Evolutionary conservation across 2,888 invertebrate species (phyloP), one percentile per base, ranked within the genome.

Genomic region (Lucinisca nassula): DNA sequence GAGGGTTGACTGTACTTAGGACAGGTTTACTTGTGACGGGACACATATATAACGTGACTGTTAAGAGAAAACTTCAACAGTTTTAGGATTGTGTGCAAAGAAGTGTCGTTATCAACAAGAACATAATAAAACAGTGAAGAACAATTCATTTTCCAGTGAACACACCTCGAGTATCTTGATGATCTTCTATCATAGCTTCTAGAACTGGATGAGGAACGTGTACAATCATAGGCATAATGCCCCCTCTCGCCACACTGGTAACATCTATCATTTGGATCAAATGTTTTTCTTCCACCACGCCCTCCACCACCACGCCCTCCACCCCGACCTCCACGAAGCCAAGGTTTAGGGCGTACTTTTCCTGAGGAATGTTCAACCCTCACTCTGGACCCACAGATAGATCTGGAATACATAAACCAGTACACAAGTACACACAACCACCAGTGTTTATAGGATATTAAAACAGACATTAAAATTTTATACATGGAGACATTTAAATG

Each of bases 201-300:
- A 17, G 67, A 67, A 32, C 35, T 35, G 6, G 35, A 4, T 21
- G 12, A 8, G 12, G 67, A 67, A 21, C 35, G 17, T 35, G 67
- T 35, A 96, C 99, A 99, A 96, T 99, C 98, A 92, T 99, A 97
- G 78, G 99, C 99, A 96, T 98, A 99, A 96, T 99, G 99, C 12
- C 99, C 99, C 90, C 98, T 97, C 94, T 98, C 98, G 51, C 99
- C 99, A 96, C 99, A 99, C 95, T 99, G 98, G 95, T 99, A 99
- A 96, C 99, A 99, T 88, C 98, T 98, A 97, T 99, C 99, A 94
- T 98, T 98, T 14, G 98, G 98, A 92, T 98, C 98, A 95, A 98
- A 98, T 30, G 98, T 98, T 75, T 98, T 90, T 14, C 94, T 67
- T 51, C 87, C 84, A 30, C 91, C 86, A 17, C 93, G 91, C 24